Evolutionary conservation across 2,113 vertebrate genomes (phyloP).

Genomic region (Oophaga pumilio): DNA sequence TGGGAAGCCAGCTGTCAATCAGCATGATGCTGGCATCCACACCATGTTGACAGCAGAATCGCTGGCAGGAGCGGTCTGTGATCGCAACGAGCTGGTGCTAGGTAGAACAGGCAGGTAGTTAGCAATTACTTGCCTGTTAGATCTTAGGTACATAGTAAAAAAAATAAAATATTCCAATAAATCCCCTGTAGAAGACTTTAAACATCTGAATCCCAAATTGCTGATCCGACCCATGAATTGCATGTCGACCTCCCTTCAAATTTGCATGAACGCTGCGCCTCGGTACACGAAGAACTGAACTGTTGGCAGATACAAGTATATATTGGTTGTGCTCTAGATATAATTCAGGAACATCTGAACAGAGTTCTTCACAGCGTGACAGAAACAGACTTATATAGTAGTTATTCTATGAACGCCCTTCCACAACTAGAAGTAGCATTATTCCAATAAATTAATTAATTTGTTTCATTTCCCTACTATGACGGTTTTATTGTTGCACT

Average conservation of each 20-base stretch:
- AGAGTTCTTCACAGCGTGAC: neutral
- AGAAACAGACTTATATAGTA: neutral
- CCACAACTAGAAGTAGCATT: conserved; percentile 72
- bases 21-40: too few species aligned
- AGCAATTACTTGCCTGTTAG: too few species aligned
- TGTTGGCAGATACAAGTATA: neutral
- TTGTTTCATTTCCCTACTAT: conserved; percentile 67
- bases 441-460: conserved; percentile 67
- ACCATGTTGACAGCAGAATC: too few species aligned
- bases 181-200: neutral
- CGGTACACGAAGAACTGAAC: neutral
- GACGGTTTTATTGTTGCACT: conserved; percentile 75
- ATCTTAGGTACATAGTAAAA: too few species aligned
- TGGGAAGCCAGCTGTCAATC: too few species aligned
- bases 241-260: neutral
- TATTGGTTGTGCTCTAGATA: neutral
- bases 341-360: neutral
- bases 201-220: neutral
- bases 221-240: neutral
- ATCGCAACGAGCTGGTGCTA: too few species aligned
- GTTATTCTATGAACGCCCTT: conserved; percentile 48
- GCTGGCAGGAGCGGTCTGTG: too few species aligned
- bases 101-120: too few species aligned
- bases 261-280: neutral
- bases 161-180: too few species aligned